These are phyloP conservation scores for Carollia perspicillata DNA, from an alignment of 2,113 vertebrate species.

Conservation along the genomic window DNA sequence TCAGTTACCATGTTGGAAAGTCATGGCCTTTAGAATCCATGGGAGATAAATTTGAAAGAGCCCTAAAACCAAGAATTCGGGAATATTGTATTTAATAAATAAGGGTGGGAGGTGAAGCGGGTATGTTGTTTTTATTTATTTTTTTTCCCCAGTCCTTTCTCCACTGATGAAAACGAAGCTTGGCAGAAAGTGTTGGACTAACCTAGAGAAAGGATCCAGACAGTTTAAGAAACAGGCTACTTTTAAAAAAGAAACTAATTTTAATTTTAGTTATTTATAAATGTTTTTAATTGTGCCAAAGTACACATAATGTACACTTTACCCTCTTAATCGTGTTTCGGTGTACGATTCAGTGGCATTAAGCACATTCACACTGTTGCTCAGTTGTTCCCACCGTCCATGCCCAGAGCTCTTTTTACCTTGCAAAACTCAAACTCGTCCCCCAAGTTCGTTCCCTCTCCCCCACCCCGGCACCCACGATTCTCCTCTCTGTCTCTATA, in stretches of 20 bases:
- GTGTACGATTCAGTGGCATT: not conserved
- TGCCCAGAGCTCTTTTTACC: not conserved
- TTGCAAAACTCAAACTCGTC: not conserved
- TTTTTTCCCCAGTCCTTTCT: not conserved
- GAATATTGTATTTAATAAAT: not conserved
- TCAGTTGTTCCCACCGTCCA: no score
- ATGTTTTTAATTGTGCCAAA: not conserved
- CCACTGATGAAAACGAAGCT: not conserved
- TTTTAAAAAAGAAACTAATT: not conserved
- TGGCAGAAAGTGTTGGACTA: not conserved
- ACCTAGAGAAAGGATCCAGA: not conserved
- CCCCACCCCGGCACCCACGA: not conserved
- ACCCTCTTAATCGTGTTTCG: not conserved
- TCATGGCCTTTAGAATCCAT: not conserved
- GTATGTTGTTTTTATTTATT: not conserved
- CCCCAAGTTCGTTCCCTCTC: no score
- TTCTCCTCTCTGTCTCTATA: not conserved
- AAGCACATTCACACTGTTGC: not conserved
- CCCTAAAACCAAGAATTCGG: not conserved
- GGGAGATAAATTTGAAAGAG: not conserved
- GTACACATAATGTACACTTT: not conserved
- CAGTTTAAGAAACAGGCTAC: not conserved
- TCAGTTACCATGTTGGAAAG: not conserved
- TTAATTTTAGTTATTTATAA: not conserved
- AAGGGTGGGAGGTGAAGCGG: not conserved